Percentiles rank a stretch among this genome's conserved stretches.
Evolutionary conservation across 2,888 invertebrate genomes (phyloP).

Genomic region (Drosophila nr. perissopoda): DNA sequence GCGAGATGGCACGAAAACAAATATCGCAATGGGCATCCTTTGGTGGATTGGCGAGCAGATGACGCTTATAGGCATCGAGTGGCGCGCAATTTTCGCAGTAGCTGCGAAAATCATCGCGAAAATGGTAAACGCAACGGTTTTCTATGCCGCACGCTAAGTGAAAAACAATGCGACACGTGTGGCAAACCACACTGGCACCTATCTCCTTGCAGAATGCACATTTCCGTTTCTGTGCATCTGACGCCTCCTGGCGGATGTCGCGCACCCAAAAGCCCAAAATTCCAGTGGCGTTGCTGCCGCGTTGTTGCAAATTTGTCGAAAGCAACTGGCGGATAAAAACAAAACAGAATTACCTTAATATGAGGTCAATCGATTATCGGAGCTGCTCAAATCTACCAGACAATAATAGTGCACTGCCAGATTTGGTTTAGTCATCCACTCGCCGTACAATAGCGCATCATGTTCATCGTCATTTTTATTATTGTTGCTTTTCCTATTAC

Average conservation of each 20-base stretch:
- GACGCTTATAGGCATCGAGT: conserved; percentile 47
- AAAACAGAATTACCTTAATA: conserved; percentile 14
- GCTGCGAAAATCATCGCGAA: conserved; percentile 69
- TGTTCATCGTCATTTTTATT: conserved; percentile 12
- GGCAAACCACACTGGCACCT: conserved; percentile 74
- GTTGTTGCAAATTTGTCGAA: conserved; percentile 89
- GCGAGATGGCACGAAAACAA: conserved; percentile 56
- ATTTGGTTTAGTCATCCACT: conserved; percentile 74
- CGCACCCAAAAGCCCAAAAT: conserved; percentile 90
- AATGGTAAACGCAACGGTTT: conserved; percentile 66
- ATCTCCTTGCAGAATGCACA: conserved; percentile 71
- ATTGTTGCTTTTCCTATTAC: conserved; percentile 21
- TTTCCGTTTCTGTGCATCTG: conserved; percentile 81
- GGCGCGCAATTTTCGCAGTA: conserved; percentile 76
- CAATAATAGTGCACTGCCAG: conserved; percentile 81
- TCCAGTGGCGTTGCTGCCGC: conserved; percentile 89
- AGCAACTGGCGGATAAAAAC: conserved; percentile 86
- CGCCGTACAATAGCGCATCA: conserved; percentile 67
- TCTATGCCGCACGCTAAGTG: conserved; percentile 73
- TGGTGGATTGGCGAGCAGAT: conserved; percentile 35
- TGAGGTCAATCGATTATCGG: not conserved
- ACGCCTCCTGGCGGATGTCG: conserved; percentile 90
- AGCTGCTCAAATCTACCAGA: conserved; percentile 63
- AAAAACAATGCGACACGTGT: conserved; percentile 69
- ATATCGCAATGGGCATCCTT: conserved; percentile 66